These are phyloP conservation scores for Micromesistius poutassou DNA, from an alignment of 2,797 vertebrate species.

Conservation along the genomic window DNA sequence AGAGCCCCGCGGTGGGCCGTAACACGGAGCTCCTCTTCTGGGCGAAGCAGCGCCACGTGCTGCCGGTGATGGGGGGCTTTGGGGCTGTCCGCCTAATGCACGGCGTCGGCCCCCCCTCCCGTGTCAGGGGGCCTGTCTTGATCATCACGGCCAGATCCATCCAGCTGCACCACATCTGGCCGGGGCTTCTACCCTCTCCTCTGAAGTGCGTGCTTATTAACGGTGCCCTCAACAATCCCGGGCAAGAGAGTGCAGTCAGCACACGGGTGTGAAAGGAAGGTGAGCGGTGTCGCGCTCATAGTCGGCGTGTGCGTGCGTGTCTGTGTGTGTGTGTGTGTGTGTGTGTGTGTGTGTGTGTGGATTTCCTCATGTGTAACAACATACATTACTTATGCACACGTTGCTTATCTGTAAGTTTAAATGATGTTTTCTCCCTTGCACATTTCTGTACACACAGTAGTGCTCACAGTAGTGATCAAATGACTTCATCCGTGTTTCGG, in stretches of 20 bases:
- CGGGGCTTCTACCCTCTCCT: constrained; percentile 66
- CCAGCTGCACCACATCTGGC: constrained; percentile 88
- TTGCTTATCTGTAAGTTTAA: background rate
- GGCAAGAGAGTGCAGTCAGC: background rate
- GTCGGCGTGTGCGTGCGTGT: background rate
- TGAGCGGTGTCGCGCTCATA: constrained; percentile 17
- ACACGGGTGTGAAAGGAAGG: constrained; percentile 9
- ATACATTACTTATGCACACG: background rate
- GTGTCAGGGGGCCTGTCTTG: constrained; percentile 77
- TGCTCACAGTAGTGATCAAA: background rate
- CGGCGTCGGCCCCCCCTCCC: constrained; percentile 75
- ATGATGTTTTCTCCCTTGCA: background rate
- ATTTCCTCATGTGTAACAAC: background rate
- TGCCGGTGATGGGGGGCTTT: constrained; percentile 50
- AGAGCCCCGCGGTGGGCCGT: constrained; percentile 29
- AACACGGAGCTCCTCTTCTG: constrained; percentile 38
- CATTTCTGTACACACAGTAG: background rate
- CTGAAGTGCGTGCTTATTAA: constrained; percentile 74
- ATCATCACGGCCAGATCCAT: constrained; percentile 76
- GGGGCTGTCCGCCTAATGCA: constrained; percentile 79
- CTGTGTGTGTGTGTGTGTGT: background rate
- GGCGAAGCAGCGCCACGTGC: constrained; percentile 50
- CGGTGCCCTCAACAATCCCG: constrained; percentile 44
- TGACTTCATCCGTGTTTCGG: background rate
- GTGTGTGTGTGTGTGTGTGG: background rate